These are phyloP conservation scores for Eupithecia vulgata DNA, from an alignment of 2,888 invertebrate species.

Conservation along the genomic window DNA sequence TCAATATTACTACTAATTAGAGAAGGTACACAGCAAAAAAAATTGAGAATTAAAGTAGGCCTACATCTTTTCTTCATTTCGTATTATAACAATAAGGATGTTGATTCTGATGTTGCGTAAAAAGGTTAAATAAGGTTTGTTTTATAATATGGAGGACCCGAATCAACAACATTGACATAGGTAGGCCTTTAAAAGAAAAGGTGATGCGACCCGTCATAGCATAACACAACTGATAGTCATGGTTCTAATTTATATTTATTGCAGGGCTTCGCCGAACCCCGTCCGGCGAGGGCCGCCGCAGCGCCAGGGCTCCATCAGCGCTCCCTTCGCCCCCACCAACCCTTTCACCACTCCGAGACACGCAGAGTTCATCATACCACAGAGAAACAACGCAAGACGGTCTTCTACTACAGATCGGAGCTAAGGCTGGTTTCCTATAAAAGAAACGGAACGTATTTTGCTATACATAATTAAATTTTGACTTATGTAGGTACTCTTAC, in stretches of 20 bases:
- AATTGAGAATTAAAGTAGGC: no score
- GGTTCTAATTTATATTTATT: conserved; percentile 1
- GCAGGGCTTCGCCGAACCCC: conserved; percentile 30
- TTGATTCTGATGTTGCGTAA: neutral
- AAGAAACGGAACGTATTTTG: neutral
- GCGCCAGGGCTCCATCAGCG: conserved; percentile 63
- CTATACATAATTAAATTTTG: neutral
- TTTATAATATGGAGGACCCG: neutral
- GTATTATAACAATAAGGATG: neutral
- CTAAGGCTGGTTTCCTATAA: conserved; percentile 33
- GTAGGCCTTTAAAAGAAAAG: no score
- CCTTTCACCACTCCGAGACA: conserved; percentile 71
- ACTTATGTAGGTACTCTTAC: no score
- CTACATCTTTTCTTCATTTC: neutral
- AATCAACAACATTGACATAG: neutral
- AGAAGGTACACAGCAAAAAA: no score
- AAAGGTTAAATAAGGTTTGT: neutral
- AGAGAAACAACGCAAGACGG: conserved; percentile 64
- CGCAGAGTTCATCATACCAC: conserved; percentile 79
- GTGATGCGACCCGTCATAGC: no score
- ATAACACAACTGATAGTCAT: neutral
- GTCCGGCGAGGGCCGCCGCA: conserved; percentile 46
- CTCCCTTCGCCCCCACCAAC: conserved; percentile 69
- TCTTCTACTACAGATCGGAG: conserved; percentile 66
- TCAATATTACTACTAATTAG: no score